These are phyloP conservation scores for Sebastiscus albofasciatus DNA, from an alignment of 2,797 vertebrate species.

Conservation along the genomic window DNA sequence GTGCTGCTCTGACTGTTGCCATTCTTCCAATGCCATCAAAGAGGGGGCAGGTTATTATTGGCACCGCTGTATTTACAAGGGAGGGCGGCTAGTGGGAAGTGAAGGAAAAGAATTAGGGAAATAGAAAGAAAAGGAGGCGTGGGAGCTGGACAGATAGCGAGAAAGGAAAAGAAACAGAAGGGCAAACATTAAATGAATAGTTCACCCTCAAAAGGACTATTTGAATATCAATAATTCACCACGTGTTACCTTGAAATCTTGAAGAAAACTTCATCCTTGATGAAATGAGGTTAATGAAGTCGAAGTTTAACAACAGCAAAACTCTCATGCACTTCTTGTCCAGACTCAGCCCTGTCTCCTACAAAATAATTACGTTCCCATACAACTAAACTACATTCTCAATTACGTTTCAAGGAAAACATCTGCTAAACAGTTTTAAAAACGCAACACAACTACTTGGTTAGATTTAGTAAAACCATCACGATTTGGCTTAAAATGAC, in stretches of 20 bases:
- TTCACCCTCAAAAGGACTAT: background rate
- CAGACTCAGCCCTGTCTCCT: too few relatives aligned
- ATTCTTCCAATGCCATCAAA: background rate
- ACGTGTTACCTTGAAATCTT: background rate
- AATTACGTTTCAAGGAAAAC: too few relatives aligned
- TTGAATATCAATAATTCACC: background rate
- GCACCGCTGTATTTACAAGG: background rate
- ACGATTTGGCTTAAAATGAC: too few relatives aligned
- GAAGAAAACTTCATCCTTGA: too few relatives aligned
- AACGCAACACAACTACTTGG: too few relatives aligned
- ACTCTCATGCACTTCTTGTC: too few relatives aligned
- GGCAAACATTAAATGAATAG: accelerated
- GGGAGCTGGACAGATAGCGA: background rate
- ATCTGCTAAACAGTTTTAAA: too few relatives aligned
- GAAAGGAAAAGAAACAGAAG: background rate
- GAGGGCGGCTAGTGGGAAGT: background rate
- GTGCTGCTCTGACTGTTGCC: background rate
- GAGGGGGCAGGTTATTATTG: background rate
- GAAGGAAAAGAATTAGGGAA: background rate
- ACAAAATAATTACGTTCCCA: too few relatives aligned
- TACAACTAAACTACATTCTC: too few relatives aligned
- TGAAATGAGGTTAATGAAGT: too few relatives aligned
- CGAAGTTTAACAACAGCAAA: too few relatives aligned
- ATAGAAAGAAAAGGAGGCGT: background rate
- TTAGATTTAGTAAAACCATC: too few relatives aligned